Base-by-base conservation (phyloP, 2,888 invertebrate genomes). In the Cheilosia grossa region DNA sequence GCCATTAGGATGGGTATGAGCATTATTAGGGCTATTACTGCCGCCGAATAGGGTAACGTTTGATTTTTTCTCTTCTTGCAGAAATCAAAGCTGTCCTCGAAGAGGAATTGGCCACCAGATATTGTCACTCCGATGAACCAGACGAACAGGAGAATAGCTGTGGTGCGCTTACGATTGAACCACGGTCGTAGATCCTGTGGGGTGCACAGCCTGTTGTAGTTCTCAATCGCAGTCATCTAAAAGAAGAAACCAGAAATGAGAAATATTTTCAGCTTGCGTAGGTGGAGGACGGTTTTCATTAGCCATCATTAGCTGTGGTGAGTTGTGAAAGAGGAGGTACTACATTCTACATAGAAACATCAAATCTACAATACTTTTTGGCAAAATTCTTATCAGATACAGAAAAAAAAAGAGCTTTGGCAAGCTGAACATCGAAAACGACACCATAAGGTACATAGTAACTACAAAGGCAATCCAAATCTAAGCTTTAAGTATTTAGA, bases 71-170 rank as follows among this genome's bases (percentile, higher is more conserved):
- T 90, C 4, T 95, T 92, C 9, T 93, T 92, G 89, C 96, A 96
- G 88, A 95, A 95, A 88, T 96, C 95, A 73, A 95, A 95, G 27
- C 95, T 95, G 0, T 94, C 90, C 13, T 93, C 93, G 30, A 93
- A 89, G 49, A 93, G 93, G 59, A 95, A 94, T 87, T 96, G 96
- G 0, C 94, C 88, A 0, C 93, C 93, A 0, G 95, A 94, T 5
- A 94, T 92, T 2, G 92, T 88, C 0, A 93, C 92, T 58, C 95
- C 93, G 13, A 94, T 86, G 2, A 92, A 78, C 94, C 95, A 95
- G 13, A 95, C 92, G 4, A 91, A 59, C 15, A 94, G 75, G 15
- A 94, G 91, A 0, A 94, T 89, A 0, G 92, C 88, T 0, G 94
- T 94, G 85, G 94, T 93, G 86, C 91, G 90, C 42, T 90, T 87